Percentiles rank a stretch among this genome's conserved stretches.
phyloP scores from a whole-genome alignment of 1,140 invertebrate species.

The Philotrypesis tridentata region DNA sequence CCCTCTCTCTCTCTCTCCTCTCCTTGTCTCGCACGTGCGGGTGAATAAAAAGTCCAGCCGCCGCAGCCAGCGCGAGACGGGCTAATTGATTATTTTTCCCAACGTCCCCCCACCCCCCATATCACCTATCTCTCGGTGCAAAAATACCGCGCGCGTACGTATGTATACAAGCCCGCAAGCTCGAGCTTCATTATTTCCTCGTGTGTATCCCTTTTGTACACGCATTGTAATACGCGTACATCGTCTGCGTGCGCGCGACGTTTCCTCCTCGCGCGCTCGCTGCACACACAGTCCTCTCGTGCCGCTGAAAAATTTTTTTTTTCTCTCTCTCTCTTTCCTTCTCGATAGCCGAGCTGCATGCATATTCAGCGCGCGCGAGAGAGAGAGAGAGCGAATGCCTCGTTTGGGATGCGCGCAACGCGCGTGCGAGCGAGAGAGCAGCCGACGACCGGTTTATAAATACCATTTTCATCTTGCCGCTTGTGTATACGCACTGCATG shows the following conservation, averaged over 20 bases:
- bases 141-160: no score
- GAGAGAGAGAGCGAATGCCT: background rate
- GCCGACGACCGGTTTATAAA: constrained; percentile 24
- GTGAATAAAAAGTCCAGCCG: background rate
- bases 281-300: no score
- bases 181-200: background rate
- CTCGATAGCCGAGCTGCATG: background rate
- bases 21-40: background rate
- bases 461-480: background rate
- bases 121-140: no score
- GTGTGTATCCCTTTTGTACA: no score
- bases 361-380: background rate
- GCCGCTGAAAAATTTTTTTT: background rate
- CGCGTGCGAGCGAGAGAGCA: background rate
- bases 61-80: no score
- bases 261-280: background rate
- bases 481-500: background rate
- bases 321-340: background rate
- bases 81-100: constrained; percentile 62
- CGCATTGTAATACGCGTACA: background rate
- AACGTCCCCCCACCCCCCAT: no score
- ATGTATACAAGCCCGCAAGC: no score
- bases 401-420: constrained; percentile 25
- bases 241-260: background rate
- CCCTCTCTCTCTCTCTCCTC: background rate